Base-by-base conservation (phyloP, 2,888 invertebrate species). In the Cephus spinipes region DNA sequence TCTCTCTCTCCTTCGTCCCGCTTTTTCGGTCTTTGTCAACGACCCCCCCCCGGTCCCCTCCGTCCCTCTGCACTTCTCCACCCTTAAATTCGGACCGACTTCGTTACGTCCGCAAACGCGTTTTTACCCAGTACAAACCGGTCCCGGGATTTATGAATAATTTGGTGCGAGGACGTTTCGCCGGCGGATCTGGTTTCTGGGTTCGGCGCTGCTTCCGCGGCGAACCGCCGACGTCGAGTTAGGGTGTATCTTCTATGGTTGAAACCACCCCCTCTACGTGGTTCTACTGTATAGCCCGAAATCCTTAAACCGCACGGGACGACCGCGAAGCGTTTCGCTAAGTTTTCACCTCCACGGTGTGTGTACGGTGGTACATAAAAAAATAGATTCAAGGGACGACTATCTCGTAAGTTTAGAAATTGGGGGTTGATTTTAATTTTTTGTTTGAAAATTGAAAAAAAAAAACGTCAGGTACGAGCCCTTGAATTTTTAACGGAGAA, bases 141-240 rank as follows among this genome's bases (percentile, higher is more conserved):
- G 11, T 35, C 71, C 71, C 31, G 71, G 74, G 74, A 30, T 74
- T 74, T 74, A 74, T 36, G 30, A 74, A 74, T 74, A 74, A 35
- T 74, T 74, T 35, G 74, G 34, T 35, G 74, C 23, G 34, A 30
- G 32, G 71, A 35, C 36, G 35, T 23, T 74, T 74, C 74, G 36
- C 74, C 35, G 9, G 74, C 74, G 74, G 35, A 74, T 74, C 35
- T 74, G 36, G 74, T 74, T 36, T n/a, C 23, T 74, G 74, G 74
- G 74, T 35, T 74, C 30, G 34, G 34, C 15, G 30, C 74, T 35
- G 74, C 15, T 34, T 74, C 33, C 74, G 74, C 74, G 74, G 74
- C 34, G 30, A 34, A 74, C 74, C 74, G 36, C 35, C 74, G n/a
- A 30, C 23, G 55, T 55, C 55, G 55, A 2, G 55, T 55, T 9